Base-by-base conservation (phyloP, 2,797 vertebrate genomes). In the Acanthornis magna region DNA sequence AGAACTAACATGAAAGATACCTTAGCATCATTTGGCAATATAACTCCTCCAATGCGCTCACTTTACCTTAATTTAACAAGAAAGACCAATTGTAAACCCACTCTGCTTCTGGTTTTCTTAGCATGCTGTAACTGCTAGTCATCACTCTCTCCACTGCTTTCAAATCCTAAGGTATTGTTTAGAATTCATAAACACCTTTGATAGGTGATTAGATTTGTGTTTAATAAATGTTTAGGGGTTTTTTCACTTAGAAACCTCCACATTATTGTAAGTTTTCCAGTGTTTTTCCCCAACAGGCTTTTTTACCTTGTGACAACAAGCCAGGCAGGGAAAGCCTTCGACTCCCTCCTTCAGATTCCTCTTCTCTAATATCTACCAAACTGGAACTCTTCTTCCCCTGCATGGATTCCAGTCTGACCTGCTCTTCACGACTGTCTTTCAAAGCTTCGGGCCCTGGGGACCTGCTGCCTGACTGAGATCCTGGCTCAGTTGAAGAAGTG, bases 381-480 rank as follows among this genome's bases (percentile, higher is more conserved):
- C 99, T 99, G 95, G 98, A 99, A 97, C 99, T 99, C 97, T 99
- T 99, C 98, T 99, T 99, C 20, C 98, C 98, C 95, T 99, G 99
- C 97, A 98, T 98, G 7, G 99, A 98, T 71, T 99, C 99, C 95
- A 97, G 97, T 66, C 97, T 98, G 47, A 98, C 98, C 88, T 98
- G 98, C 71, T 98, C 98, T 88, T 98, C 97, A 83, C 98, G 93
- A 96, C 98, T 98, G 86, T 98, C 85, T 95, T 96, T 93, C 70
- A 96, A 83, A 36, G 97, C 96, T 67, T 98, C 98, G 3, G 96
- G 91, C 82, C 96, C 97, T 13, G 94, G 60, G 36, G 95, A 96
- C 42, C 94, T 77, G 9, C 89, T n/a, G 17, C 96, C 93, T 12
- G 93, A 30, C 22, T 93, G 97, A 61, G 91, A 60, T 27, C 80